Conservation (phyloP, 2,888 invertebrate species). For the Nymphalis urticae region DNA sequence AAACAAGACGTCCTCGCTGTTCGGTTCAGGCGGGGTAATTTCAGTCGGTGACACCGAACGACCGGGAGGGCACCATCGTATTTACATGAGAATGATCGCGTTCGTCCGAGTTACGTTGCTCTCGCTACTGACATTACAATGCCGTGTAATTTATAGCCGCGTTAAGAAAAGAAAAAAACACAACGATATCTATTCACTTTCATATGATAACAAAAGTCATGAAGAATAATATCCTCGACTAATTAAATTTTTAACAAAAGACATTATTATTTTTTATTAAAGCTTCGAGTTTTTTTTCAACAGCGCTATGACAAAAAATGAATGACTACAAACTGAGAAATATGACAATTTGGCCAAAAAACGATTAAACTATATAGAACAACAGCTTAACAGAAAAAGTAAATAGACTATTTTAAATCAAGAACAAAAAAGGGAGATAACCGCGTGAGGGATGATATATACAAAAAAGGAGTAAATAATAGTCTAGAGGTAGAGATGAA, state of each 20-base stretch:
- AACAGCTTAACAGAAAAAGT: no score
- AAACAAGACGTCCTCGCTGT: conserved; percentile 43
- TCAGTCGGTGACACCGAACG: conserved; percentile 50
- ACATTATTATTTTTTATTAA: no score
- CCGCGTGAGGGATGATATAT: background rate
- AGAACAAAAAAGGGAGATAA: background rate
- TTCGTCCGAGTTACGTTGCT: conserved; percentile 46
- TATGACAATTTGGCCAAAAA: no score
- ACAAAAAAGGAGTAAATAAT: no score
- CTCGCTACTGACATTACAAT: conserved; percentile 42
- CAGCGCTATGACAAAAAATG: no score
- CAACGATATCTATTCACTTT: conserved; percentile 14
- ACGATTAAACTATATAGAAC: no score
- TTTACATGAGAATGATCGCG: conserved; percentile 56
- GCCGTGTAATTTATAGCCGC: conserved; percentile 25
- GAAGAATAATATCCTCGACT: background rate
- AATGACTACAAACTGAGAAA: no score
- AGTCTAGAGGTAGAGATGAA: no score
- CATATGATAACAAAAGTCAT: background rate
- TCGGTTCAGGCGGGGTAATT: conserved; percentile 63
- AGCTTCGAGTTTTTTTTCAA: no score
- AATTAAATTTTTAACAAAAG: background rate
- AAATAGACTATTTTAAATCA: no score
- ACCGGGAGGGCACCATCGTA: conserved; percentile 42
- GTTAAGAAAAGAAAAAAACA: conserved; percentile 9